Conservation (phyloP, 2,797 vertebrate species). For the Oryzias dopingdopingensis region DNA sequence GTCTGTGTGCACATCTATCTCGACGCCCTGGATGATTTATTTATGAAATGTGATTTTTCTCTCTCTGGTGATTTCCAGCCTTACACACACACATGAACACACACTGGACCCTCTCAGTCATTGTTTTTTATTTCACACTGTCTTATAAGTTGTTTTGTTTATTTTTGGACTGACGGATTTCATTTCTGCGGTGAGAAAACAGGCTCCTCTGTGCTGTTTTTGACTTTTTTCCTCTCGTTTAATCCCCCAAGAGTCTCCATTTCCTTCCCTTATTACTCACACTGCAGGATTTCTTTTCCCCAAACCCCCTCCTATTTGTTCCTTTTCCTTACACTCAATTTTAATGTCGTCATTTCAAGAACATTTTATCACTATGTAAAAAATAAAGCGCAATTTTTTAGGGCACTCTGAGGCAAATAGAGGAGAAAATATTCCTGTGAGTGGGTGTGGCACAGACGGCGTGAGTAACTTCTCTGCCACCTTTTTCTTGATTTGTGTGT, state of each 20-base stretch:
- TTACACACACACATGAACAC: constrained; percentile 35
- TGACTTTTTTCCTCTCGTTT: constrained; percentile 37
- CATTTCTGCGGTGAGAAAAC: constrained; percentile 31
- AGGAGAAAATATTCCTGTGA: constrained; percentile 39
- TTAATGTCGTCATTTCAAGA: constrained; percentile 6
- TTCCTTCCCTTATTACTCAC: constrained; percentile 57
- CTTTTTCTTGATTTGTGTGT: constrained; percentile 30
- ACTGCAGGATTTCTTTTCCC: constrained; percentile 42
- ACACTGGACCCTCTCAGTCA: constrained; percentile 42
- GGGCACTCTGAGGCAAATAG: constrained; percentile 17
- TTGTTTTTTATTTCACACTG: constrained; percentile 45
- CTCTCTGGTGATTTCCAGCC: constrained; percentile 48
- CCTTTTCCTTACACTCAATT: constrained; percentile 10
- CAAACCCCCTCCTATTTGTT: constrained; percentile 21
- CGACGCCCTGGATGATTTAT: constrained; percentile 68
- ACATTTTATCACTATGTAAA: neutral
- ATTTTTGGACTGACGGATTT: constrained; percentile 60
- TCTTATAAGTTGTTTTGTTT: constrained; percentile 56
- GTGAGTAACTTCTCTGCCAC: constrained; percentile 62
- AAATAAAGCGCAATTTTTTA: constrained; percentile 2
- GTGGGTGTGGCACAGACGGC: constrained; percentile 53
- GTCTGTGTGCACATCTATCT: constrained; percentile 32
- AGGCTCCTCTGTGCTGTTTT: constrained; percentile 18
- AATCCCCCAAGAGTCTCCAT: constrained; percentile 52
- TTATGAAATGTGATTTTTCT: constrained; percentile 72